phyloP scores from a whole-genome alignment of 1,140 invertebrate species.

The Chrysomallon squamiferum region DNA sequence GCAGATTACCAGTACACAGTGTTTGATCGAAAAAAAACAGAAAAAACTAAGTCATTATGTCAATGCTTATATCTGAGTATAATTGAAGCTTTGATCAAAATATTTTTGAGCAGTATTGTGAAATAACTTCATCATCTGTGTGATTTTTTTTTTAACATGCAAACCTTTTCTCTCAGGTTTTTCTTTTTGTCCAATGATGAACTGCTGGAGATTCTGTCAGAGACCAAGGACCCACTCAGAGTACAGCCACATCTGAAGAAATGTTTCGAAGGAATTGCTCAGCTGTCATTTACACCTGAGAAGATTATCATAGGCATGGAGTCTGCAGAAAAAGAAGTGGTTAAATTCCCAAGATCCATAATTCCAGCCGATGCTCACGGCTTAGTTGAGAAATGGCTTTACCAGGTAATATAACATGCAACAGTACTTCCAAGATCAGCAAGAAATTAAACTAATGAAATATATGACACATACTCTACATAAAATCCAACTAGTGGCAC shows the following conservation, averaged over 20 bases:
- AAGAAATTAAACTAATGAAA: too few species aligned
- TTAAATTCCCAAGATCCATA: slow-evolving; percentile 79
- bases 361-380: slow-evolving; percentile 80
- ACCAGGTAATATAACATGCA: slow-evolving; percentile 56
- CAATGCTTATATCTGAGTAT: too few species aligned
- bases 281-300: slow-evolving; percentile 66
- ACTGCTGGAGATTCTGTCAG: slow-evolving; percentile 62
- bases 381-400: slow-evolving; percentile 62
- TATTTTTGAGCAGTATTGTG: too few species aligned
- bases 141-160: too few species aligned
- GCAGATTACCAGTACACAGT: too few species aligned
- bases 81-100: too few species aligned
- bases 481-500: too few species aligned
- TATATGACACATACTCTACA: too few species aligned
- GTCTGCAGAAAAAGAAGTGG: slow-evolving; percentile 85
- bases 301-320: slow-evolving; percentile 89
- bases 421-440: too few species aligned
- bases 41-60: too few species aligned
- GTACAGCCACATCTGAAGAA: slow-evolving; percentile 65
- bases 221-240: slow-evolving; percentile 66
- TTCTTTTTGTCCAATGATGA: slow-evolving; percentile 72
- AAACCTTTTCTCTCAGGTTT: slow-evolving; percentile 43
- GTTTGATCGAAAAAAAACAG: too few species aligned
- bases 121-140: too few species aligned
- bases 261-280: slow-evolving; percentile 71